Base-by-base conservation (phyloP, 2,113 vertebrate species). In the Anoplopoma fimbria region DNA sequence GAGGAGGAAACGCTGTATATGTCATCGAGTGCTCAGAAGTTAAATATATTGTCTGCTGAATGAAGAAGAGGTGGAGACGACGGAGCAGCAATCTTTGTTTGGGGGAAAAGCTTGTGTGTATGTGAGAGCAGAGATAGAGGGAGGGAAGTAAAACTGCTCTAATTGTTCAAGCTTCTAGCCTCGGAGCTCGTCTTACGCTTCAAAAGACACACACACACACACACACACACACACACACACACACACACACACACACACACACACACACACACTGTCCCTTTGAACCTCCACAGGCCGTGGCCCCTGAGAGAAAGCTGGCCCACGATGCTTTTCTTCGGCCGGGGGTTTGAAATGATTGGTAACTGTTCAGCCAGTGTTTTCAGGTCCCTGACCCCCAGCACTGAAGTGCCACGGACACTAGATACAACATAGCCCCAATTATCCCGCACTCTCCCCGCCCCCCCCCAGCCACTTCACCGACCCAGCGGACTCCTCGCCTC, bases 401-500 rank as follows among this genome's bases (percentile, higher is more conserved):
- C 95, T 95, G 79, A 90, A 92, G 96, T 96, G 96, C 96, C 96
- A 96, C 95, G 96, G 95, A 95, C 96, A 96, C 96, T 96, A 96
- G 95, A 97, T 96, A 96, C 97, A 97, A 97, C 97, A 95, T 58
- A 91, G 92, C 95, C 95, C 96, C 97, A 97, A 98, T 99, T 98
- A 99, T 96, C 96, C 94, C 91, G 93, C 93, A 94, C 94, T 94
- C 94, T 93, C 93, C 93, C 29, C 93, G 94, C 94, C 94, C 94
- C 93, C 93, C 93, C 29, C 60, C 75, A 6, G 79, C 65, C 91
- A 88, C 89, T 89, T 84, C 79, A 88, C n/a, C 38, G 19, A 57
- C 42, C 78, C 64, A 27, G 70, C 4, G 42, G 61, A 82, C 78
- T 10, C 38, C 31, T 27, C 0, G 65, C 77, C 65, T 62, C 29